Base-by-base conservation (phyloP, 37 sponge, comb jelly and placozoan genomes). In the Mnemiopsis leidyi region DNA sequence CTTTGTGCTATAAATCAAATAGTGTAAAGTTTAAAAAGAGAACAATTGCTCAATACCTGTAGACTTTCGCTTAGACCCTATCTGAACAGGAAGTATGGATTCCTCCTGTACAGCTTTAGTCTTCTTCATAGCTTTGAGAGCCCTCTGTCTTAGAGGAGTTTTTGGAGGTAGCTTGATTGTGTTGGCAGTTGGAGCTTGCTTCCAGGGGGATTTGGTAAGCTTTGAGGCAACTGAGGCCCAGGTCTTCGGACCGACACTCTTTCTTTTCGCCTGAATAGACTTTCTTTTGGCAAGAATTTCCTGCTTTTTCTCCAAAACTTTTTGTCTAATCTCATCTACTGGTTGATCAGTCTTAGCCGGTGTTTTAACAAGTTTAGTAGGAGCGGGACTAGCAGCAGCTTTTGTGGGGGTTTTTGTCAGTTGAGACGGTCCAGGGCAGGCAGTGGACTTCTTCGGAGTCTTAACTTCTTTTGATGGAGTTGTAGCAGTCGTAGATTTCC, bases 171-270 rank as follows among this genome's bases (percentile, higher is more conserved):
- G 0, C 29, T 85, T 85, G 90, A 85, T 61, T 18, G 48, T 39
- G 5, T n/a, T 26, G 2, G 28, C 35, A 1, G 61, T 13, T 0
- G 26, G 13, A 13, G 48, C 48, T 32, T 34, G 36, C 36, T 85
- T 38, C 90, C 90, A 85, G 16, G 90, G 90, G 21, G 90, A 85
- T n/a, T 85, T 39, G 13, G 90, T 29, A 29, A 85, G 90, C 39
- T 85, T 85, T 0, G 90, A 85, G 28, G 48, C 90, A 18, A 85
- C 90, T 16, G 24, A 39, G 25, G 90, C 90, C 90, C 90, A 85
- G 26, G 90, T 85, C 3, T 85, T 85, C 5, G 79, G 36, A 1
- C 79, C 79, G 9, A 77, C 79, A 77, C 79, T 77, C 35, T 77
- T 77, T 32, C 79, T 77, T 32, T 77, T 77, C 35, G 30, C 35